A percentile compares a stretch with the other conserved stretches of the same genome.
Evolutionary conservation across 92 coral and sea anemone genomes (phyloP).

Genomic region (Umimayanthus chanpuru): DNA sequence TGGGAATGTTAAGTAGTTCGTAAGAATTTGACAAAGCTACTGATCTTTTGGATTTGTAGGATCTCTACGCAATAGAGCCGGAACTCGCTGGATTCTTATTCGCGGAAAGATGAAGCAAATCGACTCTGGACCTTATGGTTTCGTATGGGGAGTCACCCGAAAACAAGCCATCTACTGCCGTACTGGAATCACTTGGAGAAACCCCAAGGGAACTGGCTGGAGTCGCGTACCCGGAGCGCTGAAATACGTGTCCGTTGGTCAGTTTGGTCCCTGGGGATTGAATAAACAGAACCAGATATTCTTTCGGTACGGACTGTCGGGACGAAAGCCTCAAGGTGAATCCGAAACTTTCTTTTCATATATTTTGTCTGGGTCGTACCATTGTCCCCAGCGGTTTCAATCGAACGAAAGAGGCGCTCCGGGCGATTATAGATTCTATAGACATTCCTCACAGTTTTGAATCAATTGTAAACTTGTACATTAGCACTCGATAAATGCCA

Average conservation of each 20-base stretch:
- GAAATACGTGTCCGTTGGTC: not conserved
- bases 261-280: not conserved
- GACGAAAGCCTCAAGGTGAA: not conserved
- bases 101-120: not conserved
- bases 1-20: too few relatives aligned
- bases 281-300: not conserved
- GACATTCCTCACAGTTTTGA: too few relatives aligned
- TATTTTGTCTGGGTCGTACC: too few relatives aligned
- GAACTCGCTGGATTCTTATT: not conserved
- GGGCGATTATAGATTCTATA: too few relatives aligned
- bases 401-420: too few relatives aligned
- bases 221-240: not conserved
- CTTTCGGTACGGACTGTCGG: not conserved
- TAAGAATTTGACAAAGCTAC: not conserved
- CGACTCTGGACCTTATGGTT: slow-evolving; percentile 7
- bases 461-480: too few relatives aligned
- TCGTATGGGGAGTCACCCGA: not conserved
- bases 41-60: not conserved
- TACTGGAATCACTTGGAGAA: not conserved
- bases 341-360: not conserved
- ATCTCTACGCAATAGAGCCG: not conserved
- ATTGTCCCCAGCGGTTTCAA: too few relatives aligned
- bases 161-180: not conserved
- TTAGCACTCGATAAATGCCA: too few relatives aligned
- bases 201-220: not conserved